Conservation (phyloP, 2,797 vertebrate species). For the Onychomys torridus region DNA sequence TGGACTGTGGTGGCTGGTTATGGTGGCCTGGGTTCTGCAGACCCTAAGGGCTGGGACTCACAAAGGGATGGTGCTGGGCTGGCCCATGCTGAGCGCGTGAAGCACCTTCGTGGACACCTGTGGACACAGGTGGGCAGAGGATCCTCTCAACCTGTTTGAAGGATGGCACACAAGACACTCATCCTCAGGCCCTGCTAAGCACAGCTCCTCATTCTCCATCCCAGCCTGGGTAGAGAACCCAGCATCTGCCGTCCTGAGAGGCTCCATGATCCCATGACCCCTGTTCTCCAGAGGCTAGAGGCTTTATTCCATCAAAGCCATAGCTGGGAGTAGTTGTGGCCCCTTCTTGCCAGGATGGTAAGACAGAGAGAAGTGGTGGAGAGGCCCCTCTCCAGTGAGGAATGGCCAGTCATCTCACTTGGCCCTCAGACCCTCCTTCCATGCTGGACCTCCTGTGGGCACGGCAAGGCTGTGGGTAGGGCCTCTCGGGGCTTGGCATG, state of each 20-base stretch:
- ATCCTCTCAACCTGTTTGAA: not conserved
- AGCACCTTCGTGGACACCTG: conserved; percentile 13
- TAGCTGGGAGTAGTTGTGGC: fast-evolving
- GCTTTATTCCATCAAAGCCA: conserved; percentile 49
- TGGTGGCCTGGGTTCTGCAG: conserved; percentile 84
- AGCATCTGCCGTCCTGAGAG: not conserved
- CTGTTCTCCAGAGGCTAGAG: not conserved
- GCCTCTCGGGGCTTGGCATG: not conserved
- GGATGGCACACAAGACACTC: fast-evolving
- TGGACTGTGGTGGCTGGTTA: conserved; percentile 80
- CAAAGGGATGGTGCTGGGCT: conserved; percentile 32
- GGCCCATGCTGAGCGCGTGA: fast-evolving
- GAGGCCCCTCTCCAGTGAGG: not conserved
- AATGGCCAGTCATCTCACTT: fast-evolving
- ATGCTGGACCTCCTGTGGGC: not conserved
- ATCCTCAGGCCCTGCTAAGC: not conserved
- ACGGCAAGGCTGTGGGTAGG: not conserved
- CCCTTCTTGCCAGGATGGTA: not conserved
- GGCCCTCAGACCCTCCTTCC: not conserved
- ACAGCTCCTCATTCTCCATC: not conserved
- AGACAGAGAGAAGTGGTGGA: fast-evolving
- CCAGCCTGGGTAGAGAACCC: not conserved
- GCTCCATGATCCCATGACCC: not conserved
- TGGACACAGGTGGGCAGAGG: conserved; percentile 78
- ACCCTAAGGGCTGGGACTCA: conserved; percentile 82